phyloP scores from a whole-genome alignment of 2,113 vertebrate species.

The Bostrychus sinensis region DNA sequence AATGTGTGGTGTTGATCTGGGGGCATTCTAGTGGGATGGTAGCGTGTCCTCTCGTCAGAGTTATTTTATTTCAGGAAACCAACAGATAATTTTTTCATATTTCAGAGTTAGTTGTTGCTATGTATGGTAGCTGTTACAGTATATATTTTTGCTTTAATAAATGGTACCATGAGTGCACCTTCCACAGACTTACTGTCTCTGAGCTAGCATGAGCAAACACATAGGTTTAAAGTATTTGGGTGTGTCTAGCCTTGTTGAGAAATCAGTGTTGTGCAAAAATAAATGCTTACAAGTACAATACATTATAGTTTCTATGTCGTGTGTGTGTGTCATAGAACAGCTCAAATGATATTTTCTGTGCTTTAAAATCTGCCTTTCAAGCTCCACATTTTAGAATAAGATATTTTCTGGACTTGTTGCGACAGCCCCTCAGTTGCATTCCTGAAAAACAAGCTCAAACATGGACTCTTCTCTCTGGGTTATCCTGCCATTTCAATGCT shows the following conservation, averaged over 20 bases:
- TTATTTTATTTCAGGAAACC: too few relatives aligned
- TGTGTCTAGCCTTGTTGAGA: background rate
- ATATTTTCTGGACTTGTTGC: slow-evolving; percentile 49
- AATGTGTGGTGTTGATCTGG: too few relatives aligned
- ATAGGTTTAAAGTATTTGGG: slow-evolving; percentile 1
- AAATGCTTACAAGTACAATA: slow-evolving; percentile 16
- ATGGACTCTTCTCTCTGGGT: slow-evolving; percentile 9
- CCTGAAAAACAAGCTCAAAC: slow-evolving; percentile 64
- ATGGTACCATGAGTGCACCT: background rate
- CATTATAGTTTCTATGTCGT: slow-evolving; percentile 6
- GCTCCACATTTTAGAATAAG: slow-evolving; percentile 4
- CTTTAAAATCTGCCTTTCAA: slow-evolving; percentile 11
- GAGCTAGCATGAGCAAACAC: background rate
- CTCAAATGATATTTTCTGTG: slow-evolving; percentile 1
- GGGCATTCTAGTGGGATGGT: too few relatives aligned
- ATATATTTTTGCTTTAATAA: background rate
- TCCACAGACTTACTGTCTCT: background rate
- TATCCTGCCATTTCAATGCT: background rate
- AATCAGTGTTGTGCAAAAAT: slow-evolving; percentile 13
- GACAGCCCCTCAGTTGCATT: slow-evolving; percentile 56
- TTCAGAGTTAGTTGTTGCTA: too few relatives aligned
- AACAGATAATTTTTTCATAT: too few relatives aligned
- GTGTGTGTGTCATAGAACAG: background rate
- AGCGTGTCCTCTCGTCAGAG: too few relatives aligned
- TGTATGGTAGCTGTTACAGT: background rate